Evolutionary conservation across 2,888 invertebrate genomes (phyloP), one percentile per base, ranked within the genome.

Genomic region (Drosophila tanythrix): DNA sequence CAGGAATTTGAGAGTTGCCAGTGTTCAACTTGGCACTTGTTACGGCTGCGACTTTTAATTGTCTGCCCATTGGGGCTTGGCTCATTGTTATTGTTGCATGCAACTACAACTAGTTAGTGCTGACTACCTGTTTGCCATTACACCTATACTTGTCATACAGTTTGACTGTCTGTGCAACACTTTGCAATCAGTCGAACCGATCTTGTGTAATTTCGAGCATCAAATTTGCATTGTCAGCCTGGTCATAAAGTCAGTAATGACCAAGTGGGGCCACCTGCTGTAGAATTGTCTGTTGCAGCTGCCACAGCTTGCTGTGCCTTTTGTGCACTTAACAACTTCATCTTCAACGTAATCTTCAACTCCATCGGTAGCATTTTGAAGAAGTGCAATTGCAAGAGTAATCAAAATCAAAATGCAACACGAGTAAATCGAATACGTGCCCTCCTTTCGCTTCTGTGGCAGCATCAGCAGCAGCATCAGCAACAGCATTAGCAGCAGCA

Each of bases 1-100:
- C 66, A 74, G 57, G 55, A 74, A 62, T 66, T 38, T 10, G 31
- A 15, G 46, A 46, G 46, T 25, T 57, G 52, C 27, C 60, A 63
- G 74, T 76, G 80, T 84, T 82, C 69, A 82, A 84, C 88, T 84
- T 87, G 83, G 55, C 82, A 77, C 80, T 83, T 83, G 85, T 84
- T 87, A 79, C 69, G 78, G n/a, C 73, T 76, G 74, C 68, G 71
- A 65, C 60, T 60, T 31, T 59, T 77, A 80, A 85, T 83, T 79
- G 79, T 76, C 66, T 68, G 76, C 56, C 71, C 68, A 67, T 70
- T 61, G 57, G 53, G 59, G 57, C 51, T 63, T 73, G 66, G 38
- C 55, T 53, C 48, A 25, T 13, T 43, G 29, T 57, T 21, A 11
- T 25, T 48, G 78, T 73, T 67, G 77, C 81, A 77, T 79, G 81